These are phyloP conservation scores for Poeciliopsis turneri DNA, from an alignment of 2,797 vertebrate species.

Conservation along the genomic window DNA sequence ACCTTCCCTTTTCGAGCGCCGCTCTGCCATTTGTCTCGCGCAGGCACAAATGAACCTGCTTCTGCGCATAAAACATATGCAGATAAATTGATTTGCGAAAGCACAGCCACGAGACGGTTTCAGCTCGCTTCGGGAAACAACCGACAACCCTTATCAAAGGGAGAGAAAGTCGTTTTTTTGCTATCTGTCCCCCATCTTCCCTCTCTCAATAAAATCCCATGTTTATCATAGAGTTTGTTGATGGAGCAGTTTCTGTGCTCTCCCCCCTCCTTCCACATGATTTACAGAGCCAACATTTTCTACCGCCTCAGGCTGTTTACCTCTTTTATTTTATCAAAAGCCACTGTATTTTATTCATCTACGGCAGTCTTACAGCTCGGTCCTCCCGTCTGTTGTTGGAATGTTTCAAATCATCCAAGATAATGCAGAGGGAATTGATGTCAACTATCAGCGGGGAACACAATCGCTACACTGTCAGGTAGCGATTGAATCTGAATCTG, in stretches of 20 bases:
- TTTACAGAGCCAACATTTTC: slow-evolving; percentile 48
- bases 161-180: background rate
- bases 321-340: slow-evolving; percentile 37
- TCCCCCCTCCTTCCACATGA: slow-evolving; percentile 11
- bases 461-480: background rate
- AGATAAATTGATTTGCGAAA: background rate
- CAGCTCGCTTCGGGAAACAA: background rate
- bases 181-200: slow-evolving; percentile 23
- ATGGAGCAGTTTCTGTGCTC: slow-evolving; percentile 38
- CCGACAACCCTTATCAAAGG: background rate
- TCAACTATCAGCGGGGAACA: background rate
- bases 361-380: slow-evolving; percentile 14
- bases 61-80: background rate
- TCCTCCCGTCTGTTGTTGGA: slow-evolving; percentile 8
- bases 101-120: background rate
- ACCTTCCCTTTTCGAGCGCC: slow-evolving; percentile 7
- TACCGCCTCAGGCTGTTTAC: slow-evolving; percentile 56
- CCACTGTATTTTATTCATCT: slow-evolving; percentile 33
- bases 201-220: slow-evolving; percentile 22
- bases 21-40: slow-evolving; percentile 16
- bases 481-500: background rate
- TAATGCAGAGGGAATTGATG: background rate
- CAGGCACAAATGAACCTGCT: slow-evolving; percentile 8
- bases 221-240: slow-evolving; percentile 52
- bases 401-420: slow-evolving; percentile 18